A percentile compares a stretch with the other conserved stretches of the same genome.
Conservation (phyloP, 2,888 invertebrate species). For the Conops quadrifasciatus region DNA sequence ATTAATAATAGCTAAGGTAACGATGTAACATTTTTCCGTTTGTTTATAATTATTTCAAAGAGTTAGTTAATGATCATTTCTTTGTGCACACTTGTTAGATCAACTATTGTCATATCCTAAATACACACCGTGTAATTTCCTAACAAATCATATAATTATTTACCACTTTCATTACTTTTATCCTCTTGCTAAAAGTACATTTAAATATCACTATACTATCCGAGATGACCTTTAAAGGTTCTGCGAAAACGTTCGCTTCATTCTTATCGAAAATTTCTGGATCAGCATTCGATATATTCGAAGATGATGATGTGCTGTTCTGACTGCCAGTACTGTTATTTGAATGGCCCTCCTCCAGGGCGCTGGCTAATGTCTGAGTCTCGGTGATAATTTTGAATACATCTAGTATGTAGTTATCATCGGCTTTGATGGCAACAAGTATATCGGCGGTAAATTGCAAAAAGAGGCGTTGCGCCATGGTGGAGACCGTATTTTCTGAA, state of each 20-base stretch:
- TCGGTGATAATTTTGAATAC: conserved; percentile 52
- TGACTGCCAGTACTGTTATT: conserved; percentile 30
- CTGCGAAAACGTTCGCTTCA: conserved; percentile 60
- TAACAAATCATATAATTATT: conserved; percentile 41
- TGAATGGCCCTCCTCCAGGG: conserved; percentile 43
- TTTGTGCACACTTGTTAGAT: too few species aligned
- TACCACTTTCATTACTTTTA: conserved; percentile 46
- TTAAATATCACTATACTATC: conserved; percentile 49
- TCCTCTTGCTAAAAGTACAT: conserved; percentile 47
- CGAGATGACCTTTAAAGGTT: conserved; percentile 53
- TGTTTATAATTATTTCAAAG: too few species aligned
- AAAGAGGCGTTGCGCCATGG: conserved; percentile 53
- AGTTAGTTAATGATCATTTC: too few species aligned
- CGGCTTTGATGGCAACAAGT: conserved; percentile 42
- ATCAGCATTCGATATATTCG: conserved; percentile 33
- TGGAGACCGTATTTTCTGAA: conserved; percentile 49
- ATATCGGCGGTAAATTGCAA: conserved; percentile 47
- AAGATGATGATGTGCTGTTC: conserved; percentile 12
- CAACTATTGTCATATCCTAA: too few species aligned
- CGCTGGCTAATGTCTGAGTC: conserved; percentile 38
- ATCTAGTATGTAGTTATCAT: conserved; percentile 49
- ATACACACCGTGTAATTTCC: too few species aligned
- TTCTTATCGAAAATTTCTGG: conserved; percentile 59
- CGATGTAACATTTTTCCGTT: too few species aligned
- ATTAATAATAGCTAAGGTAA: too few species aligned